These are phyloP conservation scores for Zosterops borbonicus DNA, from an alignment of 2,113 vertebrate genomes.

Conservation along the genomic window DNA sequence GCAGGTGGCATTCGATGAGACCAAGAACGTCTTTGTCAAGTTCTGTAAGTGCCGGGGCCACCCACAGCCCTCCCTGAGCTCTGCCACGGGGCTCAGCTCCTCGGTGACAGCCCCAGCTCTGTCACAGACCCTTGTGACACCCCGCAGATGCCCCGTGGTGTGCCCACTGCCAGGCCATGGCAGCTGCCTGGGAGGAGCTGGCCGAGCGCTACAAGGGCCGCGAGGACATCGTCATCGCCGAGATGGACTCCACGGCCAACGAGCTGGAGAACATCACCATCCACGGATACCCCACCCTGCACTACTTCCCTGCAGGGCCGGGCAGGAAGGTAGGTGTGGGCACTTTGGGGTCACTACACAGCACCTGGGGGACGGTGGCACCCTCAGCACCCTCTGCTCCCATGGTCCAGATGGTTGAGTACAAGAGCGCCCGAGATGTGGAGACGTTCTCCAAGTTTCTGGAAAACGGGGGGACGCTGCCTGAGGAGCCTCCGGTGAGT, in stretches of 20 bases:
- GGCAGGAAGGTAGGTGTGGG: constrained; percentile 79
- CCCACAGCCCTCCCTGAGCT: accelerated
- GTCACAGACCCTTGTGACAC: accelerated
- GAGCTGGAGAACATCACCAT: constrained; percentile 82
- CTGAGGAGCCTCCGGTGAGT: constrained; percentile 49
- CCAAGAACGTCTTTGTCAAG: constrained; percentile 92
- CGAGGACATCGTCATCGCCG: constrained; percentile 84
- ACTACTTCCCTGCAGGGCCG: constrained; percentile 84
- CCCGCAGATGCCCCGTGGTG: constrained; percentile 90
- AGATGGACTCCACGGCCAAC: constrained; percentile 87
- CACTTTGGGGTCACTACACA: background rate
- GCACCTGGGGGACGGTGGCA: accelerated
- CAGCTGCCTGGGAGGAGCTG: constrained; percentile 85
- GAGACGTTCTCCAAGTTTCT: constrained; percentile 89
- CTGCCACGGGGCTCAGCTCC: background rate
- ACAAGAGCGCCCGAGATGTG: constrained; percentile 78
- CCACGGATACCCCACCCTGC: constrained; percentile 82
- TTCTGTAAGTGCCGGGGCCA: constrained; percentile 83
- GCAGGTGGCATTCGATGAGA: constrained; percentile 84
- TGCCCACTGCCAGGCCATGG: constrained; percentile 86
- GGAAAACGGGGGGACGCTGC: constrained; percentile 81
- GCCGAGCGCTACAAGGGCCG: constrained; percentile 84
- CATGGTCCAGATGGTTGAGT: constrained; percentile 77
- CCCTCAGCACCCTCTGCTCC: background rate
- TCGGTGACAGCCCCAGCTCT: accelerated